Evolutionary conservation across 2,888 invertebrate genomes (phyloP).

Genomic region (Mesochorus sp.): DNA sequence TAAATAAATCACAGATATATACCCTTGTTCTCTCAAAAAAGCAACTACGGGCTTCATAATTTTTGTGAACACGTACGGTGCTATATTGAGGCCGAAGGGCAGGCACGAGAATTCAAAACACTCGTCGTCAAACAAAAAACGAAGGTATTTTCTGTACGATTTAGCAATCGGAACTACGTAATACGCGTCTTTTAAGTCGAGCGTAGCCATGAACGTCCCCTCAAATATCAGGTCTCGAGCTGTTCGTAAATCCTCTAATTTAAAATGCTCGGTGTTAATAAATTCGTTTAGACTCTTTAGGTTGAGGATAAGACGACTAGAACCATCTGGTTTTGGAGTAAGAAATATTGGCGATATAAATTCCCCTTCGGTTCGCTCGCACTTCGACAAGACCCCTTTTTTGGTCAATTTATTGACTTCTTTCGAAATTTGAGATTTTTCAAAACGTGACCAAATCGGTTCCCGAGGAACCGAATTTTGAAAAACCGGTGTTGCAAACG

Average conservation of each 20-base stretch:
- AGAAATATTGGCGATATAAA: constrained; percentile 64
- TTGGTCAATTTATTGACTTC: constrained; percentile 26
- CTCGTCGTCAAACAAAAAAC: constrained; percentile 10
- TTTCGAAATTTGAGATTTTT: constrained; percentile 34
- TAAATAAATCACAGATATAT: constrained; percentile 12
- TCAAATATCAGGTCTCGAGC: constrained; percentile 39
- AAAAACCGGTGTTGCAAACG: constrained; percentile 11
- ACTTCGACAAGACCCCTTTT: constrained; percentile 35
- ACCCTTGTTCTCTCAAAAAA: constrained; percentile 15
- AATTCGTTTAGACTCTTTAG: constrained; percentile 65
- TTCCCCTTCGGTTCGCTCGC: constrained; percentile 47
- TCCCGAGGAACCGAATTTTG: constrained; percentile 32
- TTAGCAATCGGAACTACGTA: constrained; percentile 20
- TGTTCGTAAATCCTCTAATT: constrained; percentile 68
- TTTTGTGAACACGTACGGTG: constrained; percentile 33
- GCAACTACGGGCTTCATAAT: constrained; percentile 23
- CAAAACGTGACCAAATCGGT: constrained; percentile 36
- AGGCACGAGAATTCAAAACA: constrained; percentile 37
- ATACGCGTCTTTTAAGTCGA: constrained; percentile 45
- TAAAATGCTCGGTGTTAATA: constrained; percentile 65
- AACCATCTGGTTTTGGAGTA: constrained; percentile 61
- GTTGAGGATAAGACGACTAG: constrained; percentile 65
- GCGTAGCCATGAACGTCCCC: constrained; percentile 8
- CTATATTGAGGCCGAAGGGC: constrained; percentile 15
- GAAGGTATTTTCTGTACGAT: constrained; percentile 24